Evolutionary conservation across 2,888 invertebrate species (phyloP).

Genomic region (Salticus scenicus): DNA sequence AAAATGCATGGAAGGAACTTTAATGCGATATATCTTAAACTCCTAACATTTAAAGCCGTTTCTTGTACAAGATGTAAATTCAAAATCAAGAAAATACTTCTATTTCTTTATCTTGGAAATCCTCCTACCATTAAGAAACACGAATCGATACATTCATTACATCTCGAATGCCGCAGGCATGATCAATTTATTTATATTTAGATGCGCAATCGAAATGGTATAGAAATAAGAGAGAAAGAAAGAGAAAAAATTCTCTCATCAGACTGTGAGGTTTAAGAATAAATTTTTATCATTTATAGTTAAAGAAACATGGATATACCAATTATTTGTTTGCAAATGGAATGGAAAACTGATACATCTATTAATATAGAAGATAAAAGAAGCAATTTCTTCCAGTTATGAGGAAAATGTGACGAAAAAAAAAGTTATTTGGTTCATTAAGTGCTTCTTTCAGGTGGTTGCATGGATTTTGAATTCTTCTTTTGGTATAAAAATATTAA

Average conservation of each 20-base stretch:
- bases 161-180: background rate
- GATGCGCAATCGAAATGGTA: background rate
- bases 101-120: too few species aligned
- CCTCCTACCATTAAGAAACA: background rate
- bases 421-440: too few species aligned
- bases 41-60: too few species aligned
- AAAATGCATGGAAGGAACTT: too few species aligned
- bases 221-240: background rate
- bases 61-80: too few species aligned
- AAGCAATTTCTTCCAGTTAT: too few species aligned
- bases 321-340: background rate
- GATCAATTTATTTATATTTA: constrained; percentile 4
- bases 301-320: background rate
- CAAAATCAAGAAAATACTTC: too few species aligned
- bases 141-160: constrained; percentile 1
- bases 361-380: background rate
- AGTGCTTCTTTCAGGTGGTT: too few species aligned
- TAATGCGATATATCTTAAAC: too few species aligned
- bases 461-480: too few species aligned
- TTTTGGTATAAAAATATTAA: too few species aligned
- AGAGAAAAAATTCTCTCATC: background rate
- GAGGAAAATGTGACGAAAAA: too few species aligned
- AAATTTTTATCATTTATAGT: background rate
- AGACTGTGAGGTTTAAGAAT: background rate
- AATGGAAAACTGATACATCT: background rate